These are phyloP conservation scores for Babylonia areolata DNA, from an alignment of 1,140 invertebrate species.

Conservation along the genomic window DNA sequence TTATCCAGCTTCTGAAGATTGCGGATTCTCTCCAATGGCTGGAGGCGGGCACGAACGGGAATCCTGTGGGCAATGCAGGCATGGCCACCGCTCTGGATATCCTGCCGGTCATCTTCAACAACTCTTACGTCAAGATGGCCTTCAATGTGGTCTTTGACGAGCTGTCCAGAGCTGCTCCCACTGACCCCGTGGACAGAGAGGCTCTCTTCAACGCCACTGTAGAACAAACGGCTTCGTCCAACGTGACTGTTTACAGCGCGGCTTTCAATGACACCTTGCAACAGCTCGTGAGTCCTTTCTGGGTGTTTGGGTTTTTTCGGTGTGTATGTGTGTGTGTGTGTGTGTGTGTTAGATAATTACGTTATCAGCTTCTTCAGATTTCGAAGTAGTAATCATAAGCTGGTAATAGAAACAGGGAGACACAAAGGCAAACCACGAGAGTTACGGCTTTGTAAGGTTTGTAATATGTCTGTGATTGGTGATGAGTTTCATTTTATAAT, in stretches of 20 bases:
- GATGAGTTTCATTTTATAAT: too few species aligned
- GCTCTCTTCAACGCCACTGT: neutral
- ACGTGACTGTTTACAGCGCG: neutral
- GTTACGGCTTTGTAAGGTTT: too few species aligned
- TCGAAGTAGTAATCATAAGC: too few species aligned
- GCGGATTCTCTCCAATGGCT: conserved; percentile 24
- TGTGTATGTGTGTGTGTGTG: too few species aligned
- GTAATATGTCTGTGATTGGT: too few species aligned
- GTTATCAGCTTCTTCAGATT: too few species aligned
- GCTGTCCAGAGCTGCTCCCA: neutral
- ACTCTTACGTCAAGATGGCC: conserved; percentile 33
- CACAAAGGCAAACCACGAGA: too few species aligned
- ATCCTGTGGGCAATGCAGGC: conserved; percentile 28
- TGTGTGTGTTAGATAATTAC: too few species aligned
- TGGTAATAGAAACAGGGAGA: too few species aligned
- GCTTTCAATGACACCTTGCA: conserved; percentile 1
- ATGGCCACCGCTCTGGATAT: conserved; percentile 33
- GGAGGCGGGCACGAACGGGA: conserved; percentile 31
- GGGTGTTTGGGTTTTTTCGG: too few species aligned
- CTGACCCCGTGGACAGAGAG: neutral
- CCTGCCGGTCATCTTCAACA: conserved; percentile 42
- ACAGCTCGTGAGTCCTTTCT: neutral
- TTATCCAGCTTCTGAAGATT: conserved; percentile 31
- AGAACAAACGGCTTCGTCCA: neutral
- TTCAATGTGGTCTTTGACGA: conserved; percentile 50